These are phyloP conservation scores for Paratrypauchen microcephalus DNA, from an alignment of 2,797 vertebrate genomes.

Conservation along the genomic window DNA sequence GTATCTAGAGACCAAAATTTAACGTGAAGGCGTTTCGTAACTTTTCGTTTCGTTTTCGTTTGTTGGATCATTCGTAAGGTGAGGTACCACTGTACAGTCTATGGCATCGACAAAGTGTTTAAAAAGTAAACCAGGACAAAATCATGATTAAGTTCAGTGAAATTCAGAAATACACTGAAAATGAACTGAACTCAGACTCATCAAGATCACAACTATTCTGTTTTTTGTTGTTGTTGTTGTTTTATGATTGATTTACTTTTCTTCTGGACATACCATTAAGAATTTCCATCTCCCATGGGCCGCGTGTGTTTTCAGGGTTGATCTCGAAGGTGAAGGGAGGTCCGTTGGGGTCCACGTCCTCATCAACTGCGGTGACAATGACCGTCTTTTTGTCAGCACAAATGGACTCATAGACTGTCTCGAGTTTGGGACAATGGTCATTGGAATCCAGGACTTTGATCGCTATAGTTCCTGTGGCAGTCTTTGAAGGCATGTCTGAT, in stretches of 20 bases:
- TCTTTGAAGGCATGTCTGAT: slow-evolving; percentile 83
- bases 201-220: no score
- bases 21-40: no score
- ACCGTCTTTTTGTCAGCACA: slow-evolving; percentile 77
- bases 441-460: slow-evolving; percentile 84
- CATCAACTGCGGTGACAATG: slow-evolving; percentile 80
- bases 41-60: no score
- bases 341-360: slow-evolving; percentile 78
- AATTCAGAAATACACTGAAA: no score
- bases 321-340: slow-evolving; percentile 84
- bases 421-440: slow-evolving; percentile 87
- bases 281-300: slow-evolving; percentile 79
- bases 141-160: no score
- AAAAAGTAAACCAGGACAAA: no score
- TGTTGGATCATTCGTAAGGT: no score
- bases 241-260: neutral
- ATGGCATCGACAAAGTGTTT: no score
- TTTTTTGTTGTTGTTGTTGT: no score
- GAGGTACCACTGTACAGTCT: no score
- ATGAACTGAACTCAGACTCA: no score
- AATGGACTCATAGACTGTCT: slow-evolving; percentile 60
- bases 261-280: slow-evolving; percentile 78
- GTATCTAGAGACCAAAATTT: no score
- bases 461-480: slow-evolving; percentile 87
- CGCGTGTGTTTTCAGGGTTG: slow-evolving; percentile 70